These are phyloP conservation scores for Leuciscus idus DNA, from an alignment of 2,113 vertebrate genomes.

Conservation along the genomic window DNA sequence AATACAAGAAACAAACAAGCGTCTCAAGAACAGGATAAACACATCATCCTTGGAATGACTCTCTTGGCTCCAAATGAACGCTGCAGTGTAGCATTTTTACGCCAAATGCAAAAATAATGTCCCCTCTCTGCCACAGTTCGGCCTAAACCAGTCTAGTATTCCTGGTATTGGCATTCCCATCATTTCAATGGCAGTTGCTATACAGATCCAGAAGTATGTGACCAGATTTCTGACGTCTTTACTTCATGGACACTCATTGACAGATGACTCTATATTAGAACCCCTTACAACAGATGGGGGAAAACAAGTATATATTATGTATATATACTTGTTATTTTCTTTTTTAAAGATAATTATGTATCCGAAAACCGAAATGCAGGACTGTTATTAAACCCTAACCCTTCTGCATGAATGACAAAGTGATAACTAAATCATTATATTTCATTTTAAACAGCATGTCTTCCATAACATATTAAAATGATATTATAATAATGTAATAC, in stretches of 20 bases:
- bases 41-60: not conserved
- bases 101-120: not conserved
- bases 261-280: not conserved
- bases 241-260: not conserved
- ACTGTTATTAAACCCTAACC: not conserved
- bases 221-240: not conserved
- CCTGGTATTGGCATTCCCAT: not conserved
- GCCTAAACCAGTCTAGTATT: not conserved
- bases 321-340: too few species aligned
- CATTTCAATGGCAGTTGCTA: not conserved
- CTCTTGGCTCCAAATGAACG: not conserved
- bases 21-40: not conserved
- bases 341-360: not conserved
- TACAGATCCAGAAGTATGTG: not conserved
- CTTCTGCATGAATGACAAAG: not conserved
- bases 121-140: not conserved
- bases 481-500: not conserved
- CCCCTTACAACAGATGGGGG: too few species aligned
- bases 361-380: not conserved
- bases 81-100: not conserved
- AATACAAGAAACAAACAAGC: slow-evolving; percentile 27
- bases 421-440: not conserved
- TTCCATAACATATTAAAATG: not conserved
- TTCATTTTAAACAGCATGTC: too few species aligned
- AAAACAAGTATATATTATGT: too few species aligned